Percentiles rank a stretch among this genome's conserved stretches.
Evolutionary conservation across 2,888 invertebrate species (phyloP).

Genomic region (Drosophila colorata): DNA sequence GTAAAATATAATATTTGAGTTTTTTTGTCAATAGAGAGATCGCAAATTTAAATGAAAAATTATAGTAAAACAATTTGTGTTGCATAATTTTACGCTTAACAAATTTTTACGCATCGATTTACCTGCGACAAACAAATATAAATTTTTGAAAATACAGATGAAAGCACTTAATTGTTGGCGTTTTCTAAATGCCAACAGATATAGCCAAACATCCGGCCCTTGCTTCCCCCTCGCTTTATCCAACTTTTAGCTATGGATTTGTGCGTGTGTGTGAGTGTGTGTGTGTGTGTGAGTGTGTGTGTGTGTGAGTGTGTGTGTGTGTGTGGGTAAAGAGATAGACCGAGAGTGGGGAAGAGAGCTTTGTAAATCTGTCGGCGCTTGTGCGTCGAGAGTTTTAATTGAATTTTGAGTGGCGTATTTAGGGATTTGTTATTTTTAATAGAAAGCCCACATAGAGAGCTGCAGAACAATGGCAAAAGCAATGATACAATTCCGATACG

Average conservation of each 20-base stretch:
- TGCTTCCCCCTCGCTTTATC: neutral
- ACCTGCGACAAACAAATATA: constrained; percentile 40
- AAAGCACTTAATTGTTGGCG: constrained; percentile 59
- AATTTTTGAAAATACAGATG: constrained; percentile 49
- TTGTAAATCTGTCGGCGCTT: constrained; percentile 69
- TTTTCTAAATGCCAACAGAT: constrained; percentile 25
- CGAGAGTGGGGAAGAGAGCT: constrained; percentile 26
- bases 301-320: constrained; percentile 22
- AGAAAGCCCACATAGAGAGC: constrained; percentile 54
- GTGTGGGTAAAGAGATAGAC: constrained; percentile 12
- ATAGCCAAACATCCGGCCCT: constrained; percentile 1
- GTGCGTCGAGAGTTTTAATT: constrained; percentile 76
- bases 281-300: constrained; percentile 4
- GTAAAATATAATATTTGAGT: too few relatives aligned
- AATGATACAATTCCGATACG: constrained; percentile 46
- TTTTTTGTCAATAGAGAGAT: too few relatives aligned
- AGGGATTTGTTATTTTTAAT: constrained; percentile 80
- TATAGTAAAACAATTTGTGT: too few relatives aligned
- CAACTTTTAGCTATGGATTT: constrained; percentile 35
- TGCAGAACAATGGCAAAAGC: constrained; percentile 29
- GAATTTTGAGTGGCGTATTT: constrained; percentile 79
- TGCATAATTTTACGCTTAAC: too few relatives aligned
- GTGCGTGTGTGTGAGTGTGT: constrained; percentile 1
- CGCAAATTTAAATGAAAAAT: too few relatives aligned
- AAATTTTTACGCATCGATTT: constrained; percentile 34